Conservation (phyloP, 2,113 vertebrate genomes). For the Psephotus haematonotus region DNA sequence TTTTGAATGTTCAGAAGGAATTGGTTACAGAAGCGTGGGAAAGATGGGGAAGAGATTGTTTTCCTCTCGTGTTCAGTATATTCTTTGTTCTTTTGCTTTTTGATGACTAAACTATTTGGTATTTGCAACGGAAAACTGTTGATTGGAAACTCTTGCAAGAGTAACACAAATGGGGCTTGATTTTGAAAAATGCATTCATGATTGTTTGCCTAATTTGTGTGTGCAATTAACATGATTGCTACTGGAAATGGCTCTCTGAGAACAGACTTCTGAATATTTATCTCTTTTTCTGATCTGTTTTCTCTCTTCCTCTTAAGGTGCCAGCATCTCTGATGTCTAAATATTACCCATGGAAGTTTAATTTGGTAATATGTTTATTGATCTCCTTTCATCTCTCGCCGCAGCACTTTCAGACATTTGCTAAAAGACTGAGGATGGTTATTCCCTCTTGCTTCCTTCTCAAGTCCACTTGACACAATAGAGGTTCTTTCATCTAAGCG, state of each 20-base stretch:
- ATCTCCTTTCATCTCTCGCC: conserved; percentile 7
- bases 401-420: not conserved
- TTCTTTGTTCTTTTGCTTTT: conserved; percentile 5
- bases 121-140: conserved; percentile 47
- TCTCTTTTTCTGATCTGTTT: not conserved
- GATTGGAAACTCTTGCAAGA: conserved; percentile 46
- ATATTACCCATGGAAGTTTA: not conserved
- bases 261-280: not conserved
- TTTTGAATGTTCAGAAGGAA: not conserved
- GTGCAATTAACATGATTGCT: conserved; percentile 56
- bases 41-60: not conserved
- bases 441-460: conserved; percentile 8
- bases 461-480: not conserved
- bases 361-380: not conserved
- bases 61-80: not conserved
- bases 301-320: not conserved
- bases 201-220: conserved; percentile 38
- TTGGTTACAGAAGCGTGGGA: not conserved
- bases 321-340: not conserved
- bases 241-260: conserved; percentile 40
- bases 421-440: conserved; percentile 17
- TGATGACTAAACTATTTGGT: conserved; percentile 61
- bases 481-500: not conserved
- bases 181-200: conserved; percentile 52
- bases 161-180: conserved; percentile 63